A percentile compares a stretch with the other conserved stretches of the same genome.
Conservation (phyloP, 1,140 invertebrate species). For the Drosophila seguyi region DNA sequence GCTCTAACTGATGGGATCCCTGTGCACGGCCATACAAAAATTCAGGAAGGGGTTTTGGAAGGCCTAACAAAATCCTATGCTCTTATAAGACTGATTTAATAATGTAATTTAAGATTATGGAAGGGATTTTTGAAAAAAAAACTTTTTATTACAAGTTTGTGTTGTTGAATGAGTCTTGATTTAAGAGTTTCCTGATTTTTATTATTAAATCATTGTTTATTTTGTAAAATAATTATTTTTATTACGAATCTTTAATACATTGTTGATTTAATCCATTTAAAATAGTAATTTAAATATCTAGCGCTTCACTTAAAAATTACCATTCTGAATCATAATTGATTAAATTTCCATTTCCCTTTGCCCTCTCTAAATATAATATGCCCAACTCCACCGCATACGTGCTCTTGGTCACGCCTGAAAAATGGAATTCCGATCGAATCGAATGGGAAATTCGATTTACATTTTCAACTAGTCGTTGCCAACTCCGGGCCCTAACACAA, state of each 20-base stretch:
- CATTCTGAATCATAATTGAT: neutral
- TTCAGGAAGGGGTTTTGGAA: neutral
- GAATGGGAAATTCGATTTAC: slow-evolving; percentile 44
- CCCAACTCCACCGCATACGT: neutral
- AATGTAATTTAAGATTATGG: neutral
- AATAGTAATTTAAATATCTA: neutral
- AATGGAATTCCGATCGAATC: slow-evolving; percentile 20
- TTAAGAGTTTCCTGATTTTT: neutral
- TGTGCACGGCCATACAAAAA: neutral
- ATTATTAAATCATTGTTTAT: too few species aligned
- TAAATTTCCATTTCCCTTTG: neutral
- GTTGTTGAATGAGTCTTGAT: neutral
- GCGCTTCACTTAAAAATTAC: neutral
- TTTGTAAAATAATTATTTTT: too few species aligned
- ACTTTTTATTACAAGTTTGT: neutral
- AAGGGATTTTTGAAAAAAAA: neutral
- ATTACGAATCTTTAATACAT: neutral
- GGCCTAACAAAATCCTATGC: neutral
- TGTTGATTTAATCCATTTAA: neutral
- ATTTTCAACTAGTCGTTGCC: slow-evolving; percentile 35
- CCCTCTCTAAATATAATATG: slow-evolving; percentile 3
- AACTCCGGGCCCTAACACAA: slow-evolving; percentile 32
- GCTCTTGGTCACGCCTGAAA: slow-evolving; percentile 2
- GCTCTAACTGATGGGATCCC: slow-evolving; percentile 2
- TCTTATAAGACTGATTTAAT: slow-evolving; percentile 1